phyloP scores from a whole-genome alignment of 2,113 vertebrate species.

The Callipepla californica region DNA sequence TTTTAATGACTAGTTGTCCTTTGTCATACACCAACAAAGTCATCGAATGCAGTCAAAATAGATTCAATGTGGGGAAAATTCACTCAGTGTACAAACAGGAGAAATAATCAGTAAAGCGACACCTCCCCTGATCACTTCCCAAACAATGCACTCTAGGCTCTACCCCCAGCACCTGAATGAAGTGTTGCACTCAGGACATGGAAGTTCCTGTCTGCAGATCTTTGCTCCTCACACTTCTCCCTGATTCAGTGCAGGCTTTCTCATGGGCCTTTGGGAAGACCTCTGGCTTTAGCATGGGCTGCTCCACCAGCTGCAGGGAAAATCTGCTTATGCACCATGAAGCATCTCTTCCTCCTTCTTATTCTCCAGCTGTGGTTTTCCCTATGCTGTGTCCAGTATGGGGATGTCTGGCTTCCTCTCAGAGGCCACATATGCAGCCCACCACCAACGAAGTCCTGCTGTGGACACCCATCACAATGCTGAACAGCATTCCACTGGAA shows the following conservation, averaged over 20 bases:
- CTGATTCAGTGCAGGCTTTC: rapidly evolving
- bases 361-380: background rate
- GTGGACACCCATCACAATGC: background rate
- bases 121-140: background rate
- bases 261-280: background rate
- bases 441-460: background rate
- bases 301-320: background rate
- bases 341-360: background rate
- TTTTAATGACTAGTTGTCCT: background rate
- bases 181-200: rapidly evolving
- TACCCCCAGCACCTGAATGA: rapidly evolving
- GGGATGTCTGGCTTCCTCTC: background rate
- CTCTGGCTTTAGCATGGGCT: rapidly evolving
- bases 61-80: background rate
- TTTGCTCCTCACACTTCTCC: background rate
- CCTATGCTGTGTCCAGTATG: background rate
- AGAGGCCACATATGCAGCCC: background rate
- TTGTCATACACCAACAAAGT: background rate
- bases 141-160: background rate
- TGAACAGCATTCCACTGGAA: background rate
- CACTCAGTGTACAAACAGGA: background rate
- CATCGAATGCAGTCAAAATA: background rate
- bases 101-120: background rate
- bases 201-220: rapidly evolving
- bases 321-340: background rate